These are phyloP conservation scores for Menidia beryllina DNA, from an alignment of 2,113 vertebrate species.

Conservation along the genomic window DNA sequence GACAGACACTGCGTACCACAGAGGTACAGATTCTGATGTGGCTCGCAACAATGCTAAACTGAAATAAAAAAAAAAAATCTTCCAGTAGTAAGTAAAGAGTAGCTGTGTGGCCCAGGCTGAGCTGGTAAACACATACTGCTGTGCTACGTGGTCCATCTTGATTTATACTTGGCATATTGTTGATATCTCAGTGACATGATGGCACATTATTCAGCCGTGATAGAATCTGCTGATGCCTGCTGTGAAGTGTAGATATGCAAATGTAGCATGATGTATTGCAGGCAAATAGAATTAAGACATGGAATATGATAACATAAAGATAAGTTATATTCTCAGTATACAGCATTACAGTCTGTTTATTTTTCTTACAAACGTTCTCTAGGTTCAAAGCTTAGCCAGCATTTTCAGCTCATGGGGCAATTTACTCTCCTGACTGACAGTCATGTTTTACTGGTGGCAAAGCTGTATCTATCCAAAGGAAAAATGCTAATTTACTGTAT, in stretches of 20 bases:
- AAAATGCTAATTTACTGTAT: not conserved
- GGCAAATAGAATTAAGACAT: constrained; percentile 5
- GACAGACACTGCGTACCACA: not conserved
- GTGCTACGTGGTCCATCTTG: not conserved
- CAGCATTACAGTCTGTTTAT: not conserved
- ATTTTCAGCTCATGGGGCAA: not conserved
- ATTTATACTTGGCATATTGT: constrained; percentile 5
- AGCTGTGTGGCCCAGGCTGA: not conserved
- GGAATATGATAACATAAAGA: constrained; percentile 5
- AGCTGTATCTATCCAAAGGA: not conserved
- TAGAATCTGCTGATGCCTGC: constrained; percentile 4
- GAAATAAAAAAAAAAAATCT: not conserved
- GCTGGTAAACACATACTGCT: not conserved
- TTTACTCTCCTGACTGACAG: constrained; percentile 1
- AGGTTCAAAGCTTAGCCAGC: not conserved
- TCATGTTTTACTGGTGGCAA: not conserved
- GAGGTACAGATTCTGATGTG: not conserved
- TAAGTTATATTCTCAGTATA: constrained; percentile 1
- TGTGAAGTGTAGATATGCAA: constrained; percentile 14
- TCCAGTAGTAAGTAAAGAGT: not conserved
- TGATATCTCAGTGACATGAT: constrained; percentile 12
- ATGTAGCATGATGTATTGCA: constrained; percentile 10
- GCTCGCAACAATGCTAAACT: not conserved
- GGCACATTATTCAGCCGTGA: constrained; percentile 19
- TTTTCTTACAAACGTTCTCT: not conserved